Evolutionary conservation across 2,113 vertebrate species (phyloP), one percentile per base, ranked within the genome.

Genomic region (Petromus typicus): DNA sequence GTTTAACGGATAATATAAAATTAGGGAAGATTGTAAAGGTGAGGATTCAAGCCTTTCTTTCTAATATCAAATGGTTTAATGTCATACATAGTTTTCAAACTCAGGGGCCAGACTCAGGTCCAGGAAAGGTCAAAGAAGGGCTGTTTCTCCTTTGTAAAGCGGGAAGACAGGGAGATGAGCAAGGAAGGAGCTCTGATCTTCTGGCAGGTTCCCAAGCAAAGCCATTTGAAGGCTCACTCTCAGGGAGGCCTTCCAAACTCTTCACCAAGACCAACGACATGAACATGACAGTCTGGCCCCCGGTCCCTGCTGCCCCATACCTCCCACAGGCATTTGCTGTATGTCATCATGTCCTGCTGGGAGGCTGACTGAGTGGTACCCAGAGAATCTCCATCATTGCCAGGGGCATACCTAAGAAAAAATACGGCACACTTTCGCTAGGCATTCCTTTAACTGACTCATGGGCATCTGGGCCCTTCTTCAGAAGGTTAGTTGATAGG

Each of bases 221-320:
- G 34, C 32, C 0, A 1, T 1, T 20, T 4, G 1, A n/a, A 27
- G 14, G 9, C 3, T 54, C 17, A 8, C 4, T 1, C 30, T 8
- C 27, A 27, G 30, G 22, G 34, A 37, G 34, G n/a, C 27, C 81
- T 57, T 76, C 32, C 56, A 82, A 27, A 86, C 13, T 18, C 45
- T 13, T 25, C 25, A 2, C 8, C 3, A 13, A 75, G 57, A 61
- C 14, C 11, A 1, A 1, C 2, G 18, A 22, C 1, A 1, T 56
- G 27, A 8, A 4, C 5, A 6, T 30, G n/a, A 3, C 76, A 14
- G 18, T 4, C 17, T 43, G 56, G 12, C 51, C 13, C 32, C n/a
- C n/a, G n/a, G n/a, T n/a, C n/a, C n/a, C n/a, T n/a, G 14, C 37
- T 2, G 0, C n/a, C 7, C 45, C 17, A 4, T 0, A 7, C 57